Percentiles rank a stretch among this genome's conserved stretches.
These are phyloP conservation scores for Sarcophaga subvicina DNA, from an alignment of 2,888 invertebrate species.

Conservation along the genomic window DNA sequence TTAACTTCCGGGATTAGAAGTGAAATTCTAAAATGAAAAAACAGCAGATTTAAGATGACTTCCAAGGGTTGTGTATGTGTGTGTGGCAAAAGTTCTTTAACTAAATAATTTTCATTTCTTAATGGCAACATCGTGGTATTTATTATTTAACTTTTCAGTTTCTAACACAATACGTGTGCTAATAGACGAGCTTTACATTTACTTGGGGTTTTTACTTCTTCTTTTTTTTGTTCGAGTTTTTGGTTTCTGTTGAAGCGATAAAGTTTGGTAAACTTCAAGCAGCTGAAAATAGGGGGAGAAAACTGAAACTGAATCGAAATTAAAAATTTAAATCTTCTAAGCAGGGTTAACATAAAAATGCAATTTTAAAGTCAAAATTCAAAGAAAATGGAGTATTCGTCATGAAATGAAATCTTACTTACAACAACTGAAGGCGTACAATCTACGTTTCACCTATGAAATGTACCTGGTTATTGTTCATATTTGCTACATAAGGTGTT, in stretches of 20 bases:
- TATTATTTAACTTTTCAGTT: background rate
- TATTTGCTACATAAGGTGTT: background rate
- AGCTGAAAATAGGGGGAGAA: too few species aligned
- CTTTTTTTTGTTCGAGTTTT: background rate
- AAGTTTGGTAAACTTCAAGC: too few species aligned
- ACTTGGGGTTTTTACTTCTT: background rate
- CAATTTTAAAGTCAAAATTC: background rate
- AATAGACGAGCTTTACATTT: background rate
- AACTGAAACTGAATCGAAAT: background rate
- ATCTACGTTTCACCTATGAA: background rate
- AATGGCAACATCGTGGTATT: background rate
- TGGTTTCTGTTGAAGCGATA: background rate
- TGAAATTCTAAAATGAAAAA: background rate
- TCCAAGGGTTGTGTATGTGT: background rate
- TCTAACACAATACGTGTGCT: background rate
- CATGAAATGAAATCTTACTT: background rate
- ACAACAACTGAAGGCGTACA: background rate
- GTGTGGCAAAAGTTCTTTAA: slow-evolving; percentile 6
- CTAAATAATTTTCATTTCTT: slow-evolving; percentile 11
- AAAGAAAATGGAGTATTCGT: background rate
- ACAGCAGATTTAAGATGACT: slow-evolving; percentile 22
- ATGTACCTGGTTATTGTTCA: background rate
- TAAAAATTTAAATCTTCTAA: background rate
- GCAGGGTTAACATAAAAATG: background rate
- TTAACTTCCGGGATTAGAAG: slow-evolving; percentile 31